Base-by-base conservation (phyloP, 2,113 vertebrate species). In the Mobula hypostoma region DNA sequence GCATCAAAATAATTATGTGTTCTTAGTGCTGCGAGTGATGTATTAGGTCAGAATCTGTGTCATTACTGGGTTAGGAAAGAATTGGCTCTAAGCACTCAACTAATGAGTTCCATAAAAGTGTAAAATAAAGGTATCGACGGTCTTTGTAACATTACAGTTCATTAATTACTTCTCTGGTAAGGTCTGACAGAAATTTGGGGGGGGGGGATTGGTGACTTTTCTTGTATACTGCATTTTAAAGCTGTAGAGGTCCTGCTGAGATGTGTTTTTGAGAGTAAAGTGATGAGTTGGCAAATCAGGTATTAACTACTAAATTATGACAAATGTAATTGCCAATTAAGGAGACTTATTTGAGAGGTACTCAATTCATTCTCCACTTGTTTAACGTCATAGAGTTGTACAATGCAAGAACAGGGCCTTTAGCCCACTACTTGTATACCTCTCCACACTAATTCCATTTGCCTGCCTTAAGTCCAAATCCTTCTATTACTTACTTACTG, bases 1-100 rank as follows among this genome's bases (percentile, higher is more conserved):
- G 91, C 91, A 29, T 74, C 91, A 76, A 27, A 56, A 72, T 93
- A 93, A 93, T 93, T 93, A 92, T 48, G 32, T 93, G 36, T 40
- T 93, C 0, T 74, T 93, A 74, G 48, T 56, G 36, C 91, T 74
- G 24, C 61, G 68, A 93, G 21, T 93, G 68, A 93, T 93, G 70
- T 72, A 76, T 93, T 76, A 56, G 91, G 91, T 93, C 91, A 76
- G 15, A 74, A 76, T 93, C 68, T 93, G 8, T 76, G 70, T 74
- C 74, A 6, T 74, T 56, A 93, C 68, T 74, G 32, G 70, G 70
- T 24, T 74, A 56, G 40, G 32, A 74, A 40, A 74, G 70, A 93
- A 40, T 93, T 74, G 36, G 91, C 91, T 93, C 21, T 19, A 56
- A 93, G 68, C 91, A 74, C 7, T 76, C 91, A 56, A 74, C 70